phyloP scores from a whole-genome alignment of 1,140 invertebrate species.

The Lysiphlebus fabarum region DNA sequence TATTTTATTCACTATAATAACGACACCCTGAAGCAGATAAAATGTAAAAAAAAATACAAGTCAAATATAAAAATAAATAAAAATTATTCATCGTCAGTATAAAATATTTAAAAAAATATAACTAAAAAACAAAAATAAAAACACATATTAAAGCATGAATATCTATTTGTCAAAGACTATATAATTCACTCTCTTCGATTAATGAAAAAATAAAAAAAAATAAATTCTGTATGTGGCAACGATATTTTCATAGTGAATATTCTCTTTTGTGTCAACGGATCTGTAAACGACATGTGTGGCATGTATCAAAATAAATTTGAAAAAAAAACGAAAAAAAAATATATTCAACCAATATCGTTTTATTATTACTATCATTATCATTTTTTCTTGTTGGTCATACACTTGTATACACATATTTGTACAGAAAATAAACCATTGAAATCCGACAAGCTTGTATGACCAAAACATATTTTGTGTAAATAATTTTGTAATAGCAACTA shows the following conservation, averaged over 20 bases:
- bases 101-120: neutral
- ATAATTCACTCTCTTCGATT: neutral
- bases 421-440: constrained; percentile 1
- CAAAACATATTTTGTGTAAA: constrained; percentile 6
- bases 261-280: constrained; percentile 19
- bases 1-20: constrained; percentile 9
- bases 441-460: constrained; percentile 7
- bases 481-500: too few species aligned
- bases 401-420: neutral
- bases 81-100: neutral
- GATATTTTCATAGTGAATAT: constrained; percentile 19
- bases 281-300: neutral
- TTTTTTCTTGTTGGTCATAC: constrained; percentile 3
- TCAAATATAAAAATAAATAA: neutral
- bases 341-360: too few species aligned
- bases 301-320: neutral
- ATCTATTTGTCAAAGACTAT: constrained; percentile 9
- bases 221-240: constrained; percentile 19
- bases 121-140: neutral
- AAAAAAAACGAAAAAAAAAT: constrained; percentile 5
- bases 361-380: neutral
- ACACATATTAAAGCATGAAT: neutral
- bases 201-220: neutral
- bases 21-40: neutral
- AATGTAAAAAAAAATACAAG: too few species aligned